phyloP scores from a whole-genome alignment of 2,888 invertebrate species.

The Lutraria lutraria region DNA sequence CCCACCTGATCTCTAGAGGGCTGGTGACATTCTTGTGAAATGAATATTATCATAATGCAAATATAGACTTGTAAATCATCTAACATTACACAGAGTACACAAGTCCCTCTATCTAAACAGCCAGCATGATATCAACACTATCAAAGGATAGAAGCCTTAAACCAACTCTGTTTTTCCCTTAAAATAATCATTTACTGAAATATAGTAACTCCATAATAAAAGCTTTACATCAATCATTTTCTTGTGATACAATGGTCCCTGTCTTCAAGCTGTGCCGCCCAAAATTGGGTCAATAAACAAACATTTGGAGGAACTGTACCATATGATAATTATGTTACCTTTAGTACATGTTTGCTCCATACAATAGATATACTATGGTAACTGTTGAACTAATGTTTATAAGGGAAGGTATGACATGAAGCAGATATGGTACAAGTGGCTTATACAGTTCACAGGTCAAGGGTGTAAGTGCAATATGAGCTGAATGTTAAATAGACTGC shows the following conservation, averaged over 20 bases:
- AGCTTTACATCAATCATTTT: conserved; percentile 11
- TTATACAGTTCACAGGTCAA: neutral
- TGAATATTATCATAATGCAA: conserved; percentile 59
- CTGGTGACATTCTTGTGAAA: conserved; percentile 50
- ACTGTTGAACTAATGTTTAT: neutral
- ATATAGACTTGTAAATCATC: conserved; percentile 55
- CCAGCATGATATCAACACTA: conserved; percentile 28
- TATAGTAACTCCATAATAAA: conserved; percentile 34
- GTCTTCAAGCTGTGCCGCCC: conserved; percentile 7
- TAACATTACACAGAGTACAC: conserved; percentile 23
- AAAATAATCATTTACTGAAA: conserved; percentile 41
- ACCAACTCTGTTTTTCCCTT: conserved; percentile 25
- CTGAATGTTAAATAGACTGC: neutral
- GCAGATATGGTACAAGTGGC: neutral
- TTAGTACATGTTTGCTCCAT: neutral
- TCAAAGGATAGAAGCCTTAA: conserved; percentile 31
- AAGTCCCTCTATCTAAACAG: conserved; percentile 18
- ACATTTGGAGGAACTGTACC: neutral
- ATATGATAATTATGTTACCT: neutral
- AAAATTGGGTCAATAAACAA: conserved; percentile 20
- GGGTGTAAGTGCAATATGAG: neutral
- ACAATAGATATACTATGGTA: neutral
- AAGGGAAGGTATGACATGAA: neutral
- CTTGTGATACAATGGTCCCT: neutral
- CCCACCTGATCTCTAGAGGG: conserved; percentile 43